Evolutionary conservation across 1,140 invertebrate genomes (phyloP).

Genomic region (Asbolus verrucosus): DNA sequence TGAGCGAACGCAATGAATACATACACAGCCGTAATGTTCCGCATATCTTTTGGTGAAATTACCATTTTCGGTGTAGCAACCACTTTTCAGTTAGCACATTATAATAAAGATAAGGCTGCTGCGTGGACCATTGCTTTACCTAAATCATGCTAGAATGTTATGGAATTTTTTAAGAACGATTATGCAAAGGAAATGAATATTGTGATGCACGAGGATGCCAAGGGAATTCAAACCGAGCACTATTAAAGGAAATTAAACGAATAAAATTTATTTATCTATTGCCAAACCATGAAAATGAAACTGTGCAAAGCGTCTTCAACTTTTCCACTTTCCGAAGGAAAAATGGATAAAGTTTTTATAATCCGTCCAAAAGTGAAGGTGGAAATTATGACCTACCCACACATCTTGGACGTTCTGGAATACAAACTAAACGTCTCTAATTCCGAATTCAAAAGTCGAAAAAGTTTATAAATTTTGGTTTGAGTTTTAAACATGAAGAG

Average conservation of each 20-base stretch:
- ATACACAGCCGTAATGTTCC: conserved; percentile 21
- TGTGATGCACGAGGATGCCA: conserved; percentile 1
- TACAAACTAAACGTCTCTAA: no score
- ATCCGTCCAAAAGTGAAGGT: no score
- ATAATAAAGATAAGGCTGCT: conserved; percentile 28
- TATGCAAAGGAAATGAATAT: conserved; percentile 26
- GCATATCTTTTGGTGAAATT: conserved; percentile 34
- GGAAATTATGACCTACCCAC: no score
- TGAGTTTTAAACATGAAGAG: no score
- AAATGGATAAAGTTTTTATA: background rate
- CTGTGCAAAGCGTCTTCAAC: background rate
- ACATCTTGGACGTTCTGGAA: no score
- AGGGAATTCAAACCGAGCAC: background rate
- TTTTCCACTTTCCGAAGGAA: conserved; percentile 9
- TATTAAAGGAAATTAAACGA: conserved; percentile 7
- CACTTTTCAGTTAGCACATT: conserved; percentile 29
- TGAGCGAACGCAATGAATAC: conserved; percentile 29
- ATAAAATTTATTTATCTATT: conserved; percentile 9
- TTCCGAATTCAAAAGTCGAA: no score
- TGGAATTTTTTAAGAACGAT: conserved; percentile 6
- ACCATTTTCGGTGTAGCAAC: conserved; percentile 23
- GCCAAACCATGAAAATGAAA: conserved; percentile 1
- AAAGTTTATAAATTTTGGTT: no score
- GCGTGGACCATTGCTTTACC: conserved; percentile 21
- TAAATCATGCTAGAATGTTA: conserved; percentile 21